These are phyloP conservation scores for Latrodectus hesperus DNA, from an alignment of 2,888 invertebrate genomes.

Conservation along the genomic window DNA sequence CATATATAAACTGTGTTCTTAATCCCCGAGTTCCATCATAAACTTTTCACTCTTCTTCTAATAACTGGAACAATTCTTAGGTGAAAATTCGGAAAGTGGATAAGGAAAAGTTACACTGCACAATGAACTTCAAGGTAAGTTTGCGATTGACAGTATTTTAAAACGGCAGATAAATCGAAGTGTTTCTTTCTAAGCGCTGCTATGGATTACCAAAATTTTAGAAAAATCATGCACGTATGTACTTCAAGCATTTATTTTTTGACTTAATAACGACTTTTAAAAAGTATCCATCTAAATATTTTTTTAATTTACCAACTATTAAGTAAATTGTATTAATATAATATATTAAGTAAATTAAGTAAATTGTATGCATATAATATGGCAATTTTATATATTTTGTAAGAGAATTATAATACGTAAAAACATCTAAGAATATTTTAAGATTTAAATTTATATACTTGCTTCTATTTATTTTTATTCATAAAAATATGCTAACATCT, in stretches of 20 bases:
- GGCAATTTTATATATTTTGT: too few species aligned
- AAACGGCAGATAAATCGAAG: background rate
- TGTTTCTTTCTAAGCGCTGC: background rate
- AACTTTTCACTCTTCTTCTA: constrained; percentile 10
- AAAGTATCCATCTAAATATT: too few species aligned
- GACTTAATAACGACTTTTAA: too few species aligned
- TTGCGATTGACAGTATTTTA: background rate
- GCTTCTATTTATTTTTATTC: too few species aligned
- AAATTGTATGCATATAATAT: too few species aligned
- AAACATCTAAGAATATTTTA: too few species aligned
- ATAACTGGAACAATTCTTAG: constrained; percentile 25
- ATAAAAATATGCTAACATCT: too few species aligned
- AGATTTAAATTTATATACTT: too few species aligned
- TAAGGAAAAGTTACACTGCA: constrained; percentile 43
- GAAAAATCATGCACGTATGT: background rate
- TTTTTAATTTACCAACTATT: too few species aligned
- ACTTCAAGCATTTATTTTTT: background rate
- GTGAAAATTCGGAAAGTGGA: constrained; percentile 21
- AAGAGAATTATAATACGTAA: too few species aligned
- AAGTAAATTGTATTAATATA: too few species aligned
- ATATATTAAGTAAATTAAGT: too few species aligned
- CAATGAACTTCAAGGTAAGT: constrained; percentile 47
- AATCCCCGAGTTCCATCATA: constrained; percentile 39
- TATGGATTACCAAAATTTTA: background rate
- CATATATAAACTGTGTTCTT: constrained; percentile 38